These are phyloP conservation scores for Limnephilus rhombicus DNA, from an alignment of 2,888 invertebrate species.

Conservation along the genomic window DNA sequence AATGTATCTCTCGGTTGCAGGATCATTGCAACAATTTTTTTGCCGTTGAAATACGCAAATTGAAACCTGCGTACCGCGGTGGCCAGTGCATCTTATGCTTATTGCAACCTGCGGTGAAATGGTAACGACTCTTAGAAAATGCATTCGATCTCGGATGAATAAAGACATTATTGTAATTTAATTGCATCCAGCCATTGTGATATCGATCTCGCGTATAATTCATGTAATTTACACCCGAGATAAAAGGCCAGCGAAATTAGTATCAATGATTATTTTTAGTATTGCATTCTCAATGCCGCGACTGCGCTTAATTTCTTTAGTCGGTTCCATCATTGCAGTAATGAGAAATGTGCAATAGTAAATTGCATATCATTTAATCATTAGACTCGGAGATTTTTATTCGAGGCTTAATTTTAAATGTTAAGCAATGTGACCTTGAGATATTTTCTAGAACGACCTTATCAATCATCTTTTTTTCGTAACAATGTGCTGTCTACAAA, in stretches of 20 bases:
- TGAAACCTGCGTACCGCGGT: slow-evolving; percentile 56
- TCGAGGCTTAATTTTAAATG: not conserved
- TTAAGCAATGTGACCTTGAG: not conserved
- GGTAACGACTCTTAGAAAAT: slow-evolving; percentile 61
- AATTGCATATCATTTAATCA: not conserved
- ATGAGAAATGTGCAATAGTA: not conserved
- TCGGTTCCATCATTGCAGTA: not conserved
- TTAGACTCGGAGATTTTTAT: not conserved
- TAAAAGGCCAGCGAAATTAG: slow-evolving; percentile 8
- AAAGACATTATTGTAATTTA: slow-evolving; percentile 59
- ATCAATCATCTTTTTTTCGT: not conserved
- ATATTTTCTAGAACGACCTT: not conserved
- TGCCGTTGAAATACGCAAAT: slow-evolving; percentile 61
- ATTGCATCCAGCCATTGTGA: slow-evolving; percentile 36
- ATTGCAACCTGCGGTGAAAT: slow-evolving; percentile 50
- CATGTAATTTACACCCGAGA: slow-evolving; percentile 16
- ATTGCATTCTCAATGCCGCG: not conserved
- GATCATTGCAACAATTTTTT: slow-evolving; percentile 42
- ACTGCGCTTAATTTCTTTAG: not conserved
- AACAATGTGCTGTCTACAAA: not conserved
- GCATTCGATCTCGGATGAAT: slow-evolving; percentile 47
- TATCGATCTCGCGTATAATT: not conserved
- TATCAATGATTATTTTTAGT: not conserved
- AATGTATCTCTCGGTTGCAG: not conserved
- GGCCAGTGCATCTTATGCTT: slow-evolving; percentile 25